Evolutionary conservation across 2,113 vertebrate genomes (phyloP).

Genomic region (Kryptolebias marmoratus): DNA sequence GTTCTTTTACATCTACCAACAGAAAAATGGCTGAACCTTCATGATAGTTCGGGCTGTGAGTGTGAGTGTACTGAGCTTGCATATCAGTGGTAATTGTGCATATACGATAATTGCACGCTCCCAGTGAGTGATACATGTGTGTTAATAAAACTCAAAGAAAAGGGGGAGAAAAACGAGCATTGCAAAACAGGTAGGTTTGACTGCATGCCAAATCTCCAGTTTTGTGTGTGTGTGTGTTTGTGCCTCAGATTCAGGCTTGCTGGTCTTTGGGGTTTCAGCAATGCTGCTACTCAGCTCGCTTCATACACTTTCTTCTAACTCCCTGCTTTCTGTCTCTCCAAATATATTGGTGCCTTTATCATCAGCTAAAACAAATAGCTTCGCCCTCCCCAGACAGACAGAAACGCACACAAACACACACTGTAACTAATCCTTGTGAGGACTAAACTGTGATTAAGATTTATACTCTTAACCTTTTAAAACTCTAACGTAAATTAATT

Average conservation of each 20-base stretch:
- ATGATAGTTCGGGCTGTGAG: slow-evolving; percentile 1
- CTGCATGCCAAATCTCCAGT: slow-evolving; percentile 6
- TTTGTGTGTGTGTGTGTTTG: slow-evolving; percentile 3
- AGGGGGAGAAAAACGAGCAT: background rate
- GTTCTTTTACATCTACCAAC: background rate
- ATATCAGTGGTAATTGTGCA: background rate
- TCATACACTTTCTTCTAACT: slow-evolving; percentile 57
- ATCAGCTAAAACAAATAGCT: slow-evolving; percentile 77
- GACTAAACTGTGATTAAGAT: slow-evolving; percentile 13
- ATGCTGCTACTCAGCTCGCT: slow-evolving; percentile 38
- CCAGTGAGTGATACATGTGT: background rate
- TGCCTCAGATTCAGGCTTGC: background rate
- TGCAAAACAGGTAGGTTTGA: background rate
- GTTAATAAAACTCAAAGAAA: slow-evolving; percentile 25
- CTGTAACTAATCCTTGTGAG: slow-evolving; percentile 20
- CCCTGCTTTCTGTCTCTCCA: slow-evolving; percentile 73
- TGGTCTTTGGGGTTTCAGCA: slow-evolving; percentile 15
- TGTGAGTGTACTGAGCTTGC: background rate
- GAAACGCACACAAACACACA: slow-evolving; percentile 12
- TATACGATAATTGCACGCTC: slow-evolving; percentile 15
- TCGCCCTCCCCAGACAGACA: slow-evolving; percentile 31
- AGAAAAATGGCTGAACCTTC: slow-evolving; percentile 13
- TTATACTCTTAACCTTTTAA: slow-evolving; percentile 13
- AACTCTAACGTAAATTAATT: slow-evolving; percentile 5
- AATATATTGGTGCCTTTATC: slow-evolving; percentile 75